These are phyloP conservation scores for Leptobrachium ailaonicum DNA, from an alignment of 2,113 vertebrate genomes.

Conservation along the genomic window DNA sequence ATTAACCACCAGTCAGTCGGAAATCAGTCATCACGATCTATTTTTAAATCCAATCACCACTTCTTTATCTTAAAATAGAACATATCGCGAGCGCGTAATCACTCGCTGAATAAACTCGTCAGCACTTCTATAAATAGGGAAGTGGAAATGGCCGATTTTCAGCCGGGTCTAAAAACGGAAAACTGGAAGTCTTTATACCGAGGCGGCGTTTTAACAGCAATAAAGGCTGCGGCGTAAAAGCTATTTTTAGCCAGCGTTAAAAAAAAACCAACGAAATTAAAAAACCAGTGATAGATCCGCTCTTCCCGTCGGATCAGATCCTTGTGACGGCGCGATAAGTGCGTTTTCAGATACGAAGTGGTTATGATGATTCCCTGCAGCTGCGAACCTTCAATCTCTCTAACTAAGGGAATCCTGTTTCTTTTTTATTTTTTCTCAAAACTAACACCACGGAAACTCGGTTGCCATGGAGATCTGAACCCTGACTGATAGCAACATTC, in stretches of 20 bases:
- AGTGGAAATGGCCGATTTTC: too few relatives aligned
- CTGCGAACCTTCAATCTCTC: conserved; percentile 53
- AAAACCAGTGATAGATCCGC: too few relatives aligned
- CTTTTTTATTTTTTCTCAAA: conserved; percentile 43
- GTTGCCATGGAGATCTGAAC: conserved; percentile 60
- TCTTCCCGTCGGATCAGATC: neutral
- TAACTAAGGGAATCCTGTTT: conserved; percentile 58
- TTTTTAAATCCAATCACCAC: too few relatives aligned
- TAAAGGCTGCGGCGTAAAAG: neutral
- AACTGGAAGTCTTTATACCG: too few relatives aligned
- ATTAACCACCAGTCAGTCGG: too few relatives aligned
- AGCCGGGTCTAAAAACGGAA: too few relatives aligned
- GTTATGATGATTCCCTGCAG: conserved; percentile 49
- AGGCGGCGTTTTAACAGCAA: too few relatives aligned
- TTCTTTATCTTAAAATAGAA: too few relatives aligned
- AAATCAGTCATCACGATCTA: too few relatives aligned
- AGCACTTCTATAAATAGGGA: too few relatives aligned
- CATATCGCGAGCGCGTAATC: too few relatives aligned
- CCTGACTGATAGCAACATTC: conserved; percentile 59
- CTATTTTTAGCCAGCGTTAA: neutral
- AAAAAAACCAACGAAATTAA: neutral
- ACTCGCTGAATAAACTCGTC: too few relatives aligned
- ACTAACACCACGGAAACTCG: conserved; percentile 49
- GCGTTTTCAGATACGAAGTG: conserved; percentile 2
- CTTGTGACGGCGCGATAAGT: neutral